These are phyloP conservation scores for Cyphomyrus discorhynchus DNA, from an alignment of 2,113 vertebrate species.

Conservation along the genomic window DNA sequence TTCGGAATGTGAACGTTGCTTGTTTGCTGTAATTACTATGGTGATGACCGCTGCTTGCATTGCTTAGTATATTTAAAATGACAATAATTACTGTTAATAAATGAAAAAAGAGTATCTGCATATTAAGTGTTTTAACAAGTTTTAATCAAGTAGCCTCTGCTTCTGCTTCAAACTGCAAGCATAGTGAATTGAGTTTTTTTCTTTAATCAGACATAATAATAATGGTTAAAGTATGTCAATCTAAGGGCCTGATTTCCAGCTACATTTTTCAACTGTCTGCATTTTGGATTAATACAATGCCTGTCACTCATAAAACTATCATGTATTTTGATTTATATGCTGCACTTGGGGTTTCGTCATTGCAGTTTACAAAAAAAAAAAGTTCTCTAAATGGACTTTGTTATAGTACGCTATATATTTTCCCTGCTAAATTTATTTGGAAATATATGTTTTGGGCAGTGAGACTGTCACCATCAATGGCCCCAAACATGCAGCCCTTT, in stretches of 20 bases:
- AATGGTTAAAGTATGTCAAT: neutral
- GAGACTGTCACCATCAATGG: neutral
- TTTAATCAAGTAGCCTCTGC: neutral
- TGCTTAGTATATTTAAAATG: neutral
- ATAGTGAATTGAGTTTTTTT: neutral
- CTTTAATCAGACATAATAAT: neutral
- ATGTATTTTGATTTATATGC: neutral
- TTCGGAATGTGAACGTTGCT: constrained; percentile 29
- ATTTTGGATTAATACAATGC: neutral
- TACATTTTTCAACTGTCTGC: neutral
- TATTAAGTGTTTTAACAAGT: neutral
- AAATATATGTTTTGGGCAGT: constrained; percentile 4
- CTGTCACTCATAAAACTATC: constrained; percentile 7
- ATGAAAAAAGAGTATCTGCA: neutral
- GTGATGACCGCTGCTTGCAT: neutral
- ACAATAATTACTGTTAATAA: neutral
- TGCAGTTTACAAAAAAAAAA: neutral
- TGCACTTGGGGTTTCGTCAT: neutral
- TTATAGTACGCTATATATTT: neutral
- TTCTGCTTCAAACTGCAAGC: neutral
- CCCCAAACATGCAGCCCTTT: neutral
- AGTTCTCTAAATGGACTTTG: neutral
- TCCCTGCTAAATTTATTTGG: constrained; percentile 13
- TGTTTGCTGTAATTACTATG: neutral
- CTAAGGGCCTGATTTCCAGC: neutral